phyloP scores from a whole-genome alignment of 2,888 invertebrate species.

The Phasia obesa region DNA sequence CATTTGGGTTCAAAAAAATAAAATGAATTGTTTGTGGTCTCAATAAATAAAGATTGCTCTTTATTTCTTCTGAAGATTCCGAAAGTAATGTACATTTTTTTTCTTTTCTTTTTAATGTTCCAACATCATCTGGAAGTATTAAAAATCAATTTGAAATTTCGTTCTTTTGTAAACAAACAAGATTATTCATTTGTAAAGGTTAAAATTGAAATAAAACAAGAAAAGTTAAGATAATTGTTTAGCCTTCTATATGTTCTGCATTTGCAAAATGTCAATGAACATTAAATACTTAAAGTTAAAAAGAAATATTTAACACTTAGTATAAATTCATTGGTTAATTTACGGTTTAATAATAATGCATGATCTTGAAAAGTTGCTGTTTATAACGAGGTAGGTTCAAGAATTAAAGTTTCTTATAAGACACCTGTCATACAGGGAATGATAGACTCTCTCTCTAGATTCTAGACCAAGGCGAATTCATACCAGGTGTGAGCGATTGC shows the following conservation, averaged over 20 bases:
- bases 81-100: constrained; percentile 23
- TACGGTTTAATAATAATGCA: too few species aligned
- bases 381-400: too few species aligned
- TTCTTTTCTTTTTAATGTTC: background rate
- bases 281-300: background rate
- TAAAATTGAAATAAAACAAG: constrained; percentile 16
- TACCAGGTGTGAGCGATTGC: too few species aligned
- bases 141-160: background rate
- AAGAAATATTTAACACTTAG: too few species aligned
- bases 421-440: too few species aligned
- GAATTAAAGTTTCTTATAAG: too few species aligned
- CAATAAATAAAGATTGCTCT: constrained; percentile 1
- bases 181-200: constrained; percentile 23
- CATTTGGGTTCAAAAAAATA: constrained; percentile 52
- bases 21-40: constrained; percentile 36
- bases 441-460: too few species aligned
- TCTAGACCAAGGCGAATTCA: too few species aligned
- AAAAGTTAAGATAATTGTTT: background rate
- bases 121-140: constrained; percentile 6
- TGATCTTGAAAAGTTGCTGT: too few species aligned
- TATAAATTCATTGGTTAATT: too few species aligned
- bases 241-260: constrained; percentile 14
- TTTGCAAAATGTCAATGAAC: constrained; percentile 44
- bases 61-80: constrained; percentile 1
- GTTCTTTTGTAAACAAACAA: constrained; percentile 14